Base-by-base conservation (phyloP, 1,140 invertebrate genomes). In the Coelopa frigida region DNA sequence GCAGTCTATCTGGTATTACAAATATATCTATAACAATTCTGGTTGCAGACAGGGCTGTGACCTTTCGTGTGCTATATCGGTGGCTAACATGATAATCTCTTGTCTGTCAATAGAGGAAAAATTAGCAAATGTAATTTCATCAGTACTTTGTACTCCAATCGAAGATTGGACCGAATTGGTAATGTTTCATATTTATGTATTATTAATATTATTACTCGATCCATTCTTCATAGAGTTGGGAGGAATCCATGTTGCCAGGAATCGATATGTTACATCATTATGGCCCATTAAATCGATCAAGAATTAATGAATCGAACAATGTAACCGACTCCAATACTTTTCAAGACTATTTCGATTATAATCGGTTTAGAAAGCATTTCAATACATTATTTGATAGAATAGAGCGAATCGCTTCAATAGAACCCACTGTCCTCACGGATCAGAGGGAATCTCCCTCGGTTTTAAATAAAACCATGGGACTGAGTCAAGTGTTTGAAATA, bases 181-280 rank as follows among this genome's bases (percentile, higher is more conserved):
- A 38, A 31, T 31, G 2, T 20, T 15, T 2, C 23, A 42, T 24
- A 38, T 6, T 26, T 24, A 29, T 11, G 36, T 5, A 24, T n/a
- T 14, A 39, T 38, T 23, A 24, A n/a, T 35, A 15, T 45, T 5
- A 22, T 23, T 29, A 17, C 6, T 37, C 38, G 21, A 29, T 4
- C 33, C n/a, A n/a, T 3, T n/a, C 8, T 32, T 24, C 7, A 0
- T 20, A 69, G 66, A 64, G 59, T 40, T 69, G 66, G 66, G 65
- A 69, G 43, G 65, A 66, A 56, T 64, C 61, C 18, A 64, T 64
- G 57, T 57, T 57, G 8, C 60, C 61, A 7, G 61, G 62, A 33
- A 64, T 69, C 21, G 62, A 68, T 54, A 68, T 68, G 60, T 44
- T 68, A 33, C 59, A 68, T 48, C 62, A 69, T 48, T 61, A 66